Base-by-base conservation (phyloP, 2,888 invertebrate species). In the Halocaridina rubra region DNA sequence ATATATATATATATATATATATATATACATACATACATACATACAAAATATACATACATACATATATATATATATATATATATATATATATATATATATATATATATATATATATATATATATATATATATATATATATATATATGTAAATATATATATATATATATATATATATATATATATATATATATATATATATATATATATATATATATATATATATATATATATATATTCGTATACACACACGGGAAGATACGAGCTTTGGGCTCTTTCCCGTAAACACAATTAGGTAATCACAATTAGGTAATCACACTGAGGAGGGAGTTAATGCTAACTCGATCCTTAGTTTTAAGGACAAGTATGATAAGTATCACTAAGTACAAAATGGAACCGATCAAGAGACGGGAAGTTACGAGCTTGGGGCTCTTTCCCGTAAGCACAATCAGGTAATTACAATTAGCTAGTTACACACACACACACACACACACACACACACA, bases 1-100 rank as follows among this genome's bases (percentile, higher is more conserved):
- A 46, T 74, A 46, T 74, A 46, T 74, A 46, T 74, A 46, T 74
- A 46, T 74, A 46, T 74, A 46, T 74, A 46, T 74, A 46, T 74
- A 46, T 74, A 46, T 74, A 46, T 76, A 59, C 27, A 59, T 76
- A 24, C 10, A 59, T 59, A 1, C 24, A 59, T 3, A 59, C 27
- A 22, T 39, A 33, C 24, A 27, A 67, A 27, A 13, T 13, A 67
- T 24, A 24, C 16, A 67, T 24, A 29, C 16, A 24, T 67, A 67
- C 29, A 67, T 67, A 10, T 29, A 27, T 24, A 8, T 24, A 10
- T 24, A 8, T 24, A 3, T 29, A 7, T 24, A 27, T 67, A 27
- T 67, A 64, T 22, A 64, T 24, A 22, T 64, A 64, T 22, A 22
- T 22, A 22, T 64, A 19, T 24, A 24, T 64, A 22, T 19, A 64